phyloP scores from a whole-genome alignment of 2,888 invertebrate species.

The Callosobruchus maculatus region DNA sequence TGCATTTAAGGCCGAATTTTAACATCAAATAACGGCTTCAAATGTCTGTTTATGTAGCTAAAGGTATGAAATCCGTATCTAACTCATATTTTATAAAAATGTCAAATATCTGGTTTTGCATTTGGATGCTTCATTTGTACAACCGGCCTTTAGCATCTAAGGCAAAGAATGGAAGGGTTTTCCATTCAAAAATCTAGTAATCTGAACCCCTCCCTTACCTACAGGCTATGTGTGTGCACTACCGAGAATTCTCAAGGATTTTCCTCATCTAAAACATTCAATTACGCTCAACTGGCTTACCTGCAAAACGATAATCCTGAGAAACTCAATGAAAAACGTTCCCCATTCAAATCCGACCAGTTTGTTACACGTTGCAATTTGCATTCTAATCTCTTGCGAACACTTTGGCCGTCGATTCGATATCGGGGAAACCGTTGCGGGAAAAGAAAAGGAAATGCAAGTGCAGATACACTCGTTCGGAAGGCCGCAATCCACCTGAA shows the following conservation, averaged over 20 bases:
- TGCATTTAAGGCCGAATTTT: too few species aligned
- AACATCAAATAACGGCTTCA: too few species aligned
- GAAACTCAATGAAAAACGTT: background rate
- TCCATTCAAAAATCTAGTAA: too few species aligned
- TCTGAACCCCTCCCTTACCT: too few species aligned
- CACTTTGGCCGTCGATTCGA: background rate
- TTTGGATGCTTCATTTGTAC: too few species aligned
- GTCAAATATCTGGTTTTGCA: too few species aligned
- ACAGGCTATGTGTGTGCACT: too few species aligned
- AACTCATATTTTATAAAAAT: too few species aligned
- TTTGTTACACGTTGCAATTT: background rate
- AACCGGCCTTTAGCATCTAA: too few species aligned
- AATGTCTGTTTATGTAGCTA: too few species aligned
- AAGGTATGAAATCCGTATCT: too few species aligned
- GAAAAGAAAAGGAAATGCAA: background rate
- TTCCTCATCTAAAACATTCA: background rate
- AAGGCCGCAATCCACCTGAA: background rate
- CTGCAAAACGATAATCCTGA: background rate
- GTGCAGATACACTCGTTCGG: background rate
- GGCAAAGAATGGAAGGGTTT: too few species aligned
- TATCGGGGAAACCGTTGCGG: background rate
- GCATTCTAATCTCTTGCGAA: background rate
- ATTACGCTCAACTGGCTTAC: background rate
- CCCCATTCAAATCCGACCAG: background rate
- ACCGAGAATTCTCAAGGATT: background rate